Evolutionary conservation across 2,888 invertebrate species (phyloP).

Genomic region (Reticulitermes lucifugus): DNA sequence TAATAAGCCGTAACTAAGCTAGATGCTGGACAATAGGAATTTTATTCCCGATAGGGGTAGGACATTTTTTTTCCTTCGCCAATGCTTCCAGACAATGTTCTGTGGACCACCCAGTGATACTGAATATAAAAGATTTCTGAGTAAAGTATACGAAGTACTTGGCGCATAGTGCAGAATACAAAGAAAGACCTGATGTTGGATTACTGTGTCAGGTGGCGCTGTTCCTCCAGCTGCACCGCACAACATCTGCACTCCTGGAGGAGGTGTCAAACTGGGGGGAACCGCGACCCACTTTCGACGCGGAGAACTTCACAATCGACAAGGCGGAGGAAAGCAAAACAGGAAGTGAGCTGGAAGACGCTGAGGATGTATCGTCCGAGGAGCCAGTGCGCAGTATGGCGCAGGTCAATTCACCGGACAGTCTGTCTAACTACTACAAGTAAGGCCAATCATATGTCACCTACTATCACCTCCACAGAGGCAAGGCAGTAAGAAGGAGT

Average conservation of each 20-base stretch:
- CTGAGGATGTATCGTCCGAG: constrained; percentile 67
- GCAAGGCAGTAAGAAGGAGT: too few species aligned
- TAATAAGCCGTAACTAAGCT: too few species aligned
- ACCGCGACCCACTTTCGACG: constrained; percentile 68
- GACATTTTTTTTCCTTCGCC: too few species aligned
- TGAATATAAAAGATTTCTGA: too few species aligned
- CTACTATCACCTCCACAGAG: too few species aligned
- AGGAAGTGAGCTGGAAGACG: constrained; percentile 66
- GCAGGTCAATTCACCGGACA: constrained; percentile 47
- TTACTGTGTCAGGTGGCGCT: constrained; percentile 65
- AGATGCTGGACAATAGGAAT: too few species aligned
- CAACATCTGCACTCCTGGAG: constrained; percentile 68
- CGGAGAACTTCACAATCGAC: constrained; percentile 69
- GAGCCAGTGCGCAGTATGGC: constrained; percentile 58
- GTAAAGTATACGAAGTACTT: too few species aligned
- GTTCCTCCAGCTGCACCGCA: constrained; percentile 70
- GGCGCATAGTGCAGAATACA: too few species aligned
- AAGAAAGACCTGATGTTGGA: too few species aligned
- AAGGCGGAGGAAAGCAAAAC: constrained; percentile 65
- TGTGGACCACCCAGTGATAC: too few species aligned
- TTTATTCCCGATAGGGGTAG: too few species aligned
- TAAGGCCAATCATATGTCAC: constrained; percentile 52
- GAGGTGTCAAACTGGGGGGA: constrained; percentile 71
- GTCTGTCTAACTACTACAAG: constrained; percentile 67
- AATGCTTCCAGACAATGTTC: too few species aligned